Evolutionary conservation across 2,113 vertebrate species (phyloP), one percentile per base, ranked within the genome.

Genomic region (Glaucidium brasilianum): DNA sequence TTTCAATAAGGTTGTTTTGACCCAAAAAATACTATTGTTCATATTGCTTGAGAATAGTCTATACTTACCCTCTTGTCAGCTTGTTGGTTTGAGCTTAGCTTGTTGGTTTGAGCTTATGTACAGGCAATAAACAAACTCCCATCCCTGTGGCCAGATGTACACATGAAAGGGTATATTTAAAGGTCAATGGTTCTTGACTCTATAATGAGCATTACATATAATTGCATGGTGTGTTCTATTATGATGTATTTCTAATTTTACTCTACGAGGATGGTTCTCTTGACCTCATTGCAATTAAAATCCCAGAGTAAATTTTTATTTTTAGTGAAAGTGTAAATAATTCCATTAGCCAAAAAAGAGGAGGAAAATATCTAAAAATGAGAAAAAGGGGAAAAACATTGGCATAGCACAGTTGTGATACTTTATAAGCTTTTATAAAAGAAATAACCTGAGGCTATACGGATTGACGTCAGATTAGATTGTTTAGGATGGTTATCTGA

Each of bases 71-170:
- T 66, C 84, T 89, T 92, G 77, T 88, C 78, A 60, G 50, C 63
- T 94, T 78, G 56, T 71, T 95, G 49, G 68, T n/a, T n/a, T n/a
- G n/a, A n/a, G n/a, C n/a, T n/a, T n/a, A 60, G 50, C 63, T 94
- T 78, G 56, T 71, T 95, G 49, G 66, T 93, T 96, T 96, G 88
- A 96, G 76, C 82, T 92, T 71, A 94, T 95, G 74, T 90, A 78
- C 82, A 90, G 78, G 53, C 94, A 96, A 96, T 95, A 96, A 96
- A 90, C n/a, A 96, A 92, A 49, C 34, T 30, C 63, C 66, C 50
- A 47, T 73, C 8, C 13, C 37, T 59, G 25, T 82, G 27, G 62
- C 88, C 95, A 97, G 82, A 69, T 93, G 64, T 80, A 75, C 59
- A n/a, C 53, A 56, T 81, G 92, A 85, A 92, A 96, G 45, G 15